Percentiles rank a stretch among this genome's conserved stretches.
These are phyloP conservation scores for Zaprionus lineosus DNA, from an alignment of 2,888 invertebrate genomes.

Conservation along the genomic window DNA sequence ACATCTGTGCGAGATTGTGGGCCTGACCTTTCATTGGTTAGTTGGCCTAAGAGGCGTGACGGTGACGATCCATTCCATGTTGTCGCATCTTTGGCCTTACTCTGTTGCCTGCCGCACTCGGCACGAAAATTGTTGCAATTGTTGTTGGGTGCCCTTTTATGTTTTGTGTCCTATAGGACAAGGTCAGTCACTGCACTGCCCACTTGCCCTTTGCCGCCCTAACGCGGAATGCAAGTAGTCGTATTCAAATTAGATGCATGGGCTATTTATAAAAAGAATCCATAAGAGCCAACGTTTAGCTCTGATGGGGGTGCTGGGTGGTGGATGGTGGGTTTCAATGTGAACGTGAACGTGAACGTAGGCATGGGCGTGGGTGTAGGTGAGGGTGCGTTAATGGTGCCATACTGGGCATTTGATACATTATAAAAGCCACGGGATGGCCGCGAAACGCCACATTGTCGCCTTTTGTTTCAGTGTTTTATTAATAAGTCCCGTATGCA, in stretches of 20 bases:
- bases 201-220: background rate
- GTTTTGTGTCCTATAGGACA: slow-evolving; percentile 23
- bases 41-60: slow-evolving; percentile 2
- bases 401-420: slow-evolving; percentile 14
- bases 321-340: too few species aligned
- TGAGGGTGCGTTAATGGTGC: too few species aligned
- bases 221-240: background rate
- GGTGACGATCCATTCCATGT: slow-evolving; percentile 13
- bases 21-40: slow-evolving; percentile 24
- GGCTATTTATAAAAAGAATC: slow-evolving; percentile 38
- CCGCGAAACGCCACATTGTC: slow-evolving; percentile 12
- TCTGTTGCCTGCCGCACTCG: slow-evolving; percentile 17
- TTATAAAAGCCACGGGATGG: slow-evolving; percentile 45
- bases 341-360: too few species aligned
- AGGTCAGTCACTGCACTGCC: slow-evolving; percentile 28
- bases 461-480: slow-evolving; percentile 25
- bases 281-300: background rate
- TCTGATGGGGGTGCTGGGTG: background rate
- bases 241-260: slow-evolving; percentile 57
- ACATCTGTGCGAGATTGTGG: background rate
- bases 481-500: slow-evolving; percentile 23
- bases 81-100: slow-evolving; percentile 30
- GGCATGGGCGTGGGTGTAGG: too few species aligned
- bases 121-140: slow-evolving; percentile 53
- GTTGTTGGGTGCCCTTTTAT: slow-evolving; percentile 40